A percentile compares a stretch with the other conserved stretches of the same genome.
Conservation (phyloP, 2,797 vertebrate genomes). For the Molossus alvarezi region DNA sequence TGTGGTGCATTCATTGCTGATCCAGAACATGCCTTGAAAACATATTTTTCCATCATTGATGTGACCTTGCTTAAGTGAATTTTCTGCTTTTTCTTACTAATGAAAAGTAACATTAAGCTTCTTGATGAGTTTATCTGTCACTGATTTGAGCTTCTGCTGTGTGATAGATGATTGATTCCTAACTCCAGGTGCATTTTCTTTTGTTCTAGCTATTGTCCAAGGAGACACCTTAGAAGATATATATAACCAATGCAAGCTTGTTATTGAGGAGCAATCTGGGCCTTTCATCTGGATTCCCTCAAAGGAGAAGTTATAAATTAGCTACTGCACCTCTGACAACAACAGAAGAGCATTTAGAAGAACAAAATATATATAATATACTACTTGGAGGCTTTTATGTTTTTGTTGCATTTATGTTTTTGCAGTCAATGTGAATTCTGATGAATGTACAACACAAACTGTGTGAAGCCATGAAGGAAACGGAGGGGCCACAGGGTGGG, state of each 20-base stretch:
- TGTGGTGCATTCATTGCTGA: not conserved
- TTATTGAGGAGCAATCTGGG: slow-evolving; percentile 99
- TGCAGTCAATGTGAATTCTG: slow-evolving; percentile 97
- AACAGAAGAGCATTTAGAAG: slow-evolving; percentile 93
- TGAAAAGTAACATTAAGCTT: slow-evolving; percentile 2
- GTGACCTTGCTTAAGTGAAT: not conserved
- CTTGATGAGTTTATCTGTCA: not conserved
- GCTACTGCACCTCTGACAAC: slow-evolving; percentile 92
- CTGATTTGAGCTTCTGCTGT: not conserved
- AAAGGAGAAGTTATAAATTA: slow-evolving; percentile 99
- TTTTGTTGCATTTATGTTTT: slow-evolving; percentile 93
- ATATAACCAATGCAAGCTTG: slow-evolving; percentile 99
- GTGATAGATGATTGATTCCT: not conserved
- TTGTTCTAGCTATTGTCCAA: slow-evolving; percentile 97
- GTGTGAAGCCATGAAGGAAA: slow-evolving; percentile 93
- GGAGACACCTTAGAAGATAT: slow-evolving; percentile 99
- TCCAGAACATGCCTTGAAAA: not conserved
- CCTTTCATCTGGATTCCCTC: slow-evolving; percentile 99
- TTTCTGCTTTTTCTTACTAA: slow-evolving; percentile 16
- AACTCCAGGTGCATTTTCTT: slow-evolving; percentile 43
- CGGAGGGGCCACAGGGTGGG: slow-evolving; percentile 90
- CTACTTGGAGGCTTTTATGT: slow-evolving; percentile 92
- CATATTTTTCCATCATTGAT: not conserved
- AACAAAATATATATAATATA: slow-evolving; percentile 93
- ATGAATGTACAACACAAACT: slow-evolving; percentile 98